Evolutionary conservation across 1,140 invertebrate genomes (phyloP).

Genomic region (Drosophila auraria): DNA sequence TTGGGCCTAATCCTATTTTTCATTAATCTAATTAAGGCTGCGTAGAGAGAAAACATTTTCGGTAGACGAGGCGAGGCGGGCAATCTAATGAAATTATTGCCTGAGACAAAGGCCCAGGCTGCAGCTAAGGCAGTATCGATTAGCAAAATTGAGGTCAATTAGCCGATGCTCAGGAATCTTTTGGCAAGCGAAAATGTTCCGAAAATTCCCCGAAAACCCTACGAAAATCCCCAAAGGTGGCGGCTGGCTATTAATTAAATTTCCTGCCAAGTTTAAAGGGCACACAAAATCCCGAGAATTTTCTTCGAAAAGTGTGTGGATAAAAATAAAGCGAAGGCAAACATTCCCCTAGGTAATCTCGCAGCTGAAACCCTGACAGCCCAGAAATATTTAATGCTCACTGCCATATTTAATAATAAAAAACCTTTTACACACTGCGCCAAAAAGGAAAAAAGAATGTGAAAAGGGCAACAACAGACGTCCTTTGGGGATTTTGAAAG

Average conservation of each 20-base stretch:
- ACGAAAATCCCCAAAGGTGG: slow-evolving; percentile 13
- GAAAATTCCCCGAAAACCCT: slow-evolving; percentile 13
- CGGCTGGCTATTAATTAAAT: slow-evolving; percentile 32
- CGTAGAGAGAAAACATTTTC: slow-evolving; percentile 50
- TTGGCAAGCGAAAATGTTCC: slow-evolving; percentile 46
- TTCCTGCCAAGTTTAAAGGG: slow-evolving; percentile 6
- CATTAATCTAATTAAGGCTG: slow-evolving; percentile 70
- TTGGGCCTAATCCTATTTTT: slow-evolving; percentile 58
- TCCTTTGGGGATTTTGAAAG: slow-evolving; percentile 42
- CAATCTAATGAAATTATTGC: slow-evolving; percentile 69
- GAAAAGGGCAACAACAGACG: slow-evolving; percentile 48
- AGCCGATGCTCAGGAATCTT: slow-evolving; percentile 42
- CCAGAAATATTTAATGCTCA: slow-evolving; percentile 46
- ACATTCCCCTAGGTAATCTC: slow-evolving; percentile 36
- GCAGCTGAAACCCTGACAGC: slow-evolving; percentile 43
- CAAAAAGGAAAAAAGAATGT: slow-evolving; percentile 40
- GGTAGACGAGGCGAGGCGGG: slow-evolving; percentile 16
- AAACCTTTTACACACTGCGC: slow-evolving; percentile 56
- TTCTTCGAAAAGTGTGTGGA: slow-evolving; percentile 1
- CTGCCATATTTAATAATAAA: slow-evolving; percentile 61
- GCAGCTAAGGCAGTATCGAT: slow-evolving; percentile 66
- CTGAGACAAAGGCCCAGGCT: slow-evolving; percentile 32
- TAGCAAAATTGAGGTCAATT: slow-evolving; percentile 70
- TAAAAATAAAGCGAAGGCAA: slow-evolving; percentile 3
- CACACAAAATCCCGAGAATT: slow-evolving; percentile 3